Evolutionary conservation across 1,140 invertebrate genomes (phyloP).

Genomic region (Drosophila kepulauana): DNA sequence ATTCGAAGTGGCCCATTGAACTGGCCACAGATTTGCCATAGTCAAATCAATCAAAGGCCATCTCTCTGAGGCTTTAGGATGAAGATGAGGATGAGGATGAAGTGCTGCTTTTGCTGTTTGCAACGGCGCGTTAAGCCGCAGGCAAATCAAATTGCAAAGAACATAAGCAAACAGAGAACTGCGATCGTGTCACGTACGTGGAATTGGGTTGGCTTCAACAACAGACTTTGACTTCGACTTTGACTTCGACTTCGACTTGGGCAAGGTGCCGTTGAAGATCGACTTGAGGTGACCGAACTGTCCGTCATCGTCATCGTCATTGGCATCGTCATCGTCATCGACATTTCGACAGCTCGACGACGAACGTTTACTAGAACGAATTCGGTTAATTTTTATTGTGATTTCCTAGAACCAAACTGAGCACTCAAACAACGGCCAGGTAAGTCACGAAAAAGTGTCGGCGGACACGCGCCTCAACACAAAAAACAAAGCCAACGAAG

Average conservation of each 20-base stretch:
- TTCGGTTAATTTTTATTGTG: slow-evolving; percentile 83
- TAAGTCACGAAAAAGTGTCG: slow-evolving; percentile 84
- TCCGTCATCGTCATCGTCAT: slow-evolving; percentile 27
- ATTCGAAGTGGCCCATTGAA: slow-evolving; percentile 55
- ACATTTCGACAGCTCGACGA: slow-evolving; percentile 46
- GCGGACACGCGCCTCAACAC: slow-evolving; percentile 82
- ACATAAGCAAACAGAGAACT: slow-evolving; percentile 40
- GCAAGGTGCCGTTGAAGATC: slow-evolving; percentile 49
- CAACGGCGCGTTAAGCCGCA: slow-evolving; percentile 45
- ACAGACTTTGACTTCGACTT: neutral
- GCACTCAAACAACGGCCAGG: slow-evolving; percentile 41
- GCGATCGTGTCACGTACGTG: slow-evolving; percentile 81
- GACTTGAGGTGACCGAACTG: slow-evolving; percentile 2
- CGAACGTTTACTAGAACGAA: slow-evolving; percentile 81
- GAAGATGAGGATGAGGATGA: neutral
- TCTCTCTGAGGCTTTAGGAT: neutral
- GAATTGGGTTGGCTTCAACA: slow-evolving; percentile 68
- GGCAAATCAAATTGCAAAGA: slow-evolving; percentile 42
- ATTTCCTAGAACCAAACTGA: slow-evolving; percentile 75
- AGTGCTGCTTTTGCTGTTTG: slow-evolving; percentile 14
- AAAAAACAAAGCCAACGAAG: slow-evolving; percentile 45
- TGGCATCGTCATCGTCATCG: slow-evolving; percentile 25
- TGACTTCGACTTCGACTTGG: neutral
- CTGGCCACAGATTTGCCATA: slow-evolving; percentile 52
- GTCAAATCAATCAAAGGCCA: slow-evolving; percentile 58